Evolutionary conservation across 2,888 invertebrate genomes (phyloP), one percentile per base, ranked within the genome.

Genomic region (Spicauda simplicius): DNA sequence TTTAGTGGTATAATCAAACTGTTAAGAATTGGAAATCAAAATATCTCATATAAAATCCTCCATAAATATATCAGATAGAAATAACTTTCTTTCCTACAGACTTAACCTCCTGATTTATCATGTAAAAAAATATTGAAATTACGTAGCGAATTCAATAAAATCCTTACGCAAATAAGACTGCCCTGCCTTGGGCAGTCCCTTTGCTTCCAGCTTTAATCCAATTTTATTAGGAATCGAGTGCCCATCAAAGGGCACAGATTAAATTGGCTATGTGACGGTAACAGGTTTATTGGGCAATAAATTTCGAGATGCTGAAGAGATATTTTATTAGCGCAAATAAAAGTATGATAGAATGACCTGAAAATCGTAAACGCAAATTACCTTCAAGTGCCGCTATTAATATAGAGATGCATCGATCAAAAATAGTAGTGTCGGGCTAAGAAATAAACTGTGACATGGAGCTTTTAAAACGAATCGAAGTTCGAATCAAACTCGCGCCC

Each of bases 291-390:
- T 80, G 83, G 75, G 67, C 72, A 73, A 84, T 89, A 89, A 89
- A 90, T 85, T 82, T 76, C 72, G 73, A 69, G 76, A 74, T 72
- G 45, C 54, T 60, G 54, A 60, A 55, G 58, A 59, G 64, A 68
- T 72, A 86, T 87, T 88, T 90, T 89, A 89, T 88, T 88, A 85
- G 80, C 78, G 78, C 85, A 87, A 87, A 89, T 90, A 88, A 71
- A 70, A 88, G 70, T 72, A 71, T 72, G 71, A 74, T 68, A 19
- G 69, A 71, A 75, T 75, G 72, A 74, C 74, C 76, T 75, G 73
- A 70, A 18, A 54, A 59, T 60, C 16, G 65, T 59, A 50, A 65
- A 45, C 30, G 25, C 16, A 64, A 56, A 59, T 59, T 65, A 65
- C 58, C 54, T 45, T 5, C 25, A 52, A 18, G 48, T 57, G 57